These are phyloP conservation scores for Tyrannus savana DNA, from an alignment of 2,113 vertebrate species.

Conservation along the genomic window DNA sequence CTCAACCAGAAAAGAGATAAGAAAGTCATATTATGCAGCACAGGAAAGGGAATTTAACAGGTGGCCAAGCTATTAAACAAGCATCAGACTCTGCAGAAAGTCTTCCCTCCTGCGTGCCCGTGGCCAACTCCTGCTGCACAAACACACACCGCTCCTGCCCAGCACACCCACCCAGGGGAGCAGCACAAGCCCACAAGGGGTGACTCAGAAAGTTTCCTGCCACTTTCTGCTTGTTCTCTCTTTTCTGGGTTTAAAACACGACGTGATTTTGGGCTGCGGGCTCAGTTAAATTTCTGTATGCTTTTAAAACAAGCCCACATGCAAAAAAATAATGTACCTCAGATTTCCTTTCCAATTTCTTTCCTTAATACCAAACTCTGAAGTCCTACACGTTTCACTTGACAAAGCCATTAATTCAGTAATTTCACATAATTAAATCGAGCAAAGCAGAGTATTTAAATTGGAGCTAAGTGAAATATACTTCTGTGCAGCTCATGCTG, in stretches of 20 bases:
- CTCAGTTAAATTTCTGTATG: not conserved
- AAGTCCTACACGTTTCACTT: slow-evolving; percentile 48
- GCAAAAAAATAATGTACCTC: slow-evolving; percentile 2
- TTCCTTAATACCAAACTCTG: slow-evolving; percentile 26
- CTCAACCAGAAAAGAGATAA: not conserved
- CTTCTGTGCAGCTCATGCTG: slow-evolving; percentile 61
- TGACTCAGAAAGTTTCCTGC: not conserved
- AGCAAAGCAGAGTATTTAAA: slow-evolving; percentile 65
- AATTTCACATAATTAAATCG: slow-evolving; percentile 67
- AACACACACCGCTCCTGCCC: not conserved
- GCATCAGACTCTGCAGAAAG: not conserved
- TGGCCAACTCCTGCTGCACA: not conserved
- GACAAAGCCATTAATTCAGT: slow-evolving; percentile 69
- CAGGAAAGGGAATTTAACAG: not conserved
- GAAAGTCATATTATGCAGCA: not conserved
- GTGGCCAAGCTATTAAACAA: not conserved
- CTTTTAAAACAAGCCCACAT: not conserved
- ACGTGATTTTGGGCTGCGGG: not conserved
- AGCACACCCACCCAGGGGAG: not conserved
- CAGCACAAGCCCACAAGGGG: not conserved
- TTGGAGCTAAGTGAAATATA: slow-evolving; percentile 68
- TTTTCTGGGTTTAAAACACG: not conserved
- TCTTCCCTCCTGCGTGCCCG: not conserved
- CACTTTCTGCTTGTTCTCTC: not conserved
- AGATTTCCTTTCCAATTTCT: slow-evolving; percentile 22